phyloP scores from a whole-genome alignment of 2,888 invertebrate species.

The Trachelus stipa region DNA sequence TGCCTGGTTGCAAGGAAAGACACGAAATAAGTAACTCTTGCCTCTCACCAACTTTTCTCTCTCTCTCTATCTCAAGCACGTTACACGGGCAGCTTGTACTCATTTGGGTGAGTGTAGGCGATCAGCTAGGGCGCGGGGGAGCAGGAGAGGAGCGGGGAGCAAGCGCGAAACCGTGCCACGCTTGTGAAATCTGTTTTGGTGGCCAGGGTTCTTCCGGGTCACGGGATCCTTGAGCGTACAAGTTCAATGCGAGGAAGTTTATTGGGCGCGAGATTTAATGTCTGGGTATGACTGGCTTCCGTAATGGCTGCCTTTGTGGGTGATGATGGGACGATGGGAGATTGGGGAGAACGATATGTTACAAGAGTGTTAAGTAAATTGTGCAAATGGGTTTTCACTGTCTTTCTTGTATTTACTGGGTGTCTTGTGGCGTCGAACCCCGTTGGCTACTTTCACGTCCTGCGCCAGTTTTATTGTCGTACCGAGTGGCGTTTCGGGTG shows the following conservation, averaged over 20 bases:
- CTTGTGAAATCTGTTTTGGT: constrained; percentile 11
- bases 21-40: not conserved
- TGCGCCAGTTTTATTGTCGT: constrained; percentile 16
- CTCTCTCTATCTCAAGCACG: not conserved
- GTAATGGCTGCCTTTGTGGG: not conserved
- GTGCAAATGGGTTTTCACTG: not conserved
- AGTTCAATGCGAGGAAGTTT: constrained; percentile 50
- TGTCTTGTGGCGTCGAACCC: not conserved
- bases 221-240: constrained; percentile 29
- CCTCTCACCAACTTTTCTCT: not conserved
- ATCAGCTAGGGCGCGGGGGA: not conserved
- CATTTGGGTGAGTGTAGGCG: not conserved
- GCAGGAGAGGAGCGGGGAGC: not conserved
- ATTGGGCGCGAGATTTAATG: not conserved
- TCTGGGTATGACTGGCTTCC: not conserved
- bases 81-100: not conserved
- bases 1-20: not conserved
- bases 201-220: constrained; percentile 7
- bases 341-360: not conserved
- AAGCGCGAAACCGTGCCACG: constrained; percentile 2
- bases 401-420: not conserved
- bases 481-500: not conserved
- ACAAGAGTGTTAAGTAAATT: not conserved
- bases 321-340: not conserved
- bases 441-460: constrained; percentile 13